Percentiles rank a stretch among this genome's conserved stretches.
These are phyloP conservation scores for Nasonia giraulti DNA, from an alignment of 1,140 invertebrate species.

Conservation along the genomic window DNA sequence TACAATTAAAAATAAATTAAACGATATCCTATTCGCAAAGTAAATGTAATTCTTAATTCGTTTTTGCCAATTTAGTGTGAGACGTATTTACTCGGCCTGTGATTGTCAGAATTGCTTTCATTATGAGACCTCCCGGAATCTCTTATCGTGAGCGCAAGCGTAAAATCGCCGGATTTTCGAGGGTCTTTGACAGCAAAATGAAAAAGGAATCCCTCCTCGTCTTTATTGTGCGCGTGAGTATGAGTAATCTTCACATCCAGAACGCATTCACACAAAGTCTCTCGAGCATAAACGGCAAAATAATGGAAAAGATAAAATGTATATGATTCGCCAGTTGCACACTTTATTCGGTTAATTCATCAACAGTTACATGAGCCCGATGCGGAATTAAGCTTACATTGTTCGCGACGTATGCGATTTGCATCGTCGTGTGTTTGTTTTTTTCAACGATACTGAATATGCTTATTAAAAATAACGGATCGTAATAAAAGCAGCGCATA, in stretches of 20 bases:
- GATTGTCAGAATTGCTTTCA: constrained; percentile 23
- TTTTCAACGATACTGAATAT: background rate
- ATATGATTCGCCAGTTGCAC: background rate
- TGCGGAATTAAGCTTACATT: constrained; percentile 40
- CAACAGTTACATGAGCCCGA: background rate
- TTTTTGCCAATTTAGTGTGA: constrained; percentile 37
- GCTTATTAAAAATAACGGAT: constrained; percentile 2
- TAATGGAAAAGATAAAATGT: constrained; percentile 32
- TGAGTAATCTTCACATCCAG: constrained; percentile 28
- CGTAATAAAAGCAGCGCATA: background rate
- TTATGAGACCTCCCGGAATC: constrained; percentile 26
- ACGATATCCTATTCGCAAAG: background rate
- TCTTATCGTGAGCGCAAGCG: constrained; percentile 41
- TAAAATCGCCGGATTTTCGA: constrained; percentile 51
- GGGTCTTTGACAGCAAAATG: constrained; percentile 46
- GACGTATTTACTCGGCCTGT: constrained; percentile 28
- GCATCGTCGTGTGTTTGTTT: background rate
- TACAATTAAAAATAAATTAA: background rate
- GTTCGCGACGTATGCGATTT: background rate
- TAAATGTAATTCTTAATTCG: background rate
- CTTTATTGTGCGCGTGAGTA: constrained; percentile 24
- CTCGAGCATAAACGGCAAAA: constrained; percentile 43
- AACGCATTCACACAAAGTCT: constrained; percentile 34
- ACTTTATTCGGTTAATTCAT: background rate
- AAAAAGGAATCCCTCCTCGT: constrained; percentile 40